These are phyloP conservation scores for Agriopis marginaria DNA, from an alignment of 2,888 invertebrate species.

Conservation along the genomic window DNA sequence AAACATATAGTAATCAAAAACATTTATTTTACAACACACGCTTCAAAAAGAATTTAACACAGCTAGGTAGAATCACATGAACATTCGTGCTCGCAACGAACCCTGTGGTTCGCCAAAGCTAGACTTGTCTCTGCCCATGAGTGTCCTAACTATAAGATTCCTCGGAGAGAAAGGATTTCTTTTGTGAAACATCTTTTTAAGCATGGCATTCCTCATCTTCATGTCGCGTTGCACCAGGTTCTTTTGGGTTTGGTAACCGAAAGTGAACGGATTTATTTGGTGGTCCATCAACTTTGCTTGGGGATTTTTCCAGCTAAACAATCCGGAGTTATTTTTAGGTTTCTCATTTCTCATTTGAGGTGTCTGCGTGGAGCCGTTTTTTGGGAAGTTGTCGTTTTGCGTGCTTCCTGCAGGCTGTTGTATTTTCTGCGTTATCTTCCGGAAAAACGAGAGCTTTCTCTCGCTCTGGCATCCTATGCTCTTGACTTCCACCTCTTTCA, in stretches of 20 bases:
- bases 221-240: conserved; percentile 65
- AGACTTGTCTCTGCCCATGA: conserved; percentile 72
- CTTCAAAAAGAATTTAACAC: conserved; percentile 40
- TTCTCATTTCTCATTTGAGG: conserved; percentile 15
- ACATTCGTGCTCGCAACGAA: conserved; percentile 65
- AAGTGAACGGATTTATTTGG: conserved; percentile 55
- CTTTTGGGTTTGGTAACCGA: conserved; percentile 64
- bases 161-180: conserved; percentile 76
- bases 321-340: conserved; percentile 46
- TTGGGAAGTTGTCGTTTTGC: conserved; percentile 44
- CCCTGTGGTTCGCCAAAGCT: conserved; percentile 65
- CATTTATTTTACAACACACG: not conserved
- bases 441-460: conserved; percentile 68
- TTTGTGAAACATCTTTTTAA: conserved; percentile 74
- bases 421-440: conserved; percentile 65
- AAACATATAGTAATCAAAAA: conserved; percentile 6
- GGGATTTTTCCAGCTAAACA: conserved; percentile 65
- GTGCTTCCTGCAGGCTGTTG: conserved; percentile 45
- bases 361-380: conserved; percentile 56
- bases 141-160: conserved; percentile 69
- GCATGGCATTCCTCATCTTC: conserved; percentile 69
- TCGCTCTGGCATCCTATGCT: conserved; percentile 77
- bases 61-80: conserved; percentile 55
- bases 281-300: conserved; percentile 54
- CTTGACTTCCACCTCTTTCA: conserved; percentile 79